Evolutionary conservation across 2,797 vertebrate genomes (phyloP), one percentile per base, ranked within the genome.

Genomic region (Tapera naevia): DNA sequence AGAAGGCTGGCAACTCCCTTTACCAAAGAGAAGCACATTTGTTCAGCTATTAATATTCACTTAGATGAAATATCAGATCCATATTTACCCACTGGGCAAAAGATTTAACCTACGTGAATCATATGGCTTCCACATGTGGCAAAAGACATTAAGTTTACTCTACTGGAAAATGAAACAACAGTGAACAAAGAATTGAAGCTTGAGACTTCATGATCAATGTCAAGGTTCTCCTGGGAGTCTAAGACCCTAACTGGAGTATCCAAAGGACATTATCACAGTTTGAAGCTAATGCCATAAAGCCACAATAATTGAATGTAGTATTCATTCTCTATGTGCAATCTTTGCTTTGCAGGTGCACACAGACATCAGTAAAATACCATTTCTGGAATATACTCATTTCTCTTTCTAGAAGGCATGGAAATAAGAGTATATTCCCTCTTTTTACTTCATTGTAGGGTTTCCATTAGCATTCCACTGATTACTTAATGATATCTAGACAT

Each of bases 141-240:
- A 73, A 62, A 85, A 93, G 78, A 43, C 0, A 4, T 70, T 62
- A 76, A 61, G 25, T 89, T 89, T 87, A 95, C 19, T 71, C 87
- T 76, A 41, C 48, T 41, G 57, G 67, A 96, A 87, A 93, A 95
- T 13, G 48, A 91, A 90, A 84, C 9, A 65, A 54, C 58, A 83
- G 61, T 18, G 82, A 91, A 78, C n/a, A 86, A 74, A 69, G 76
- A 84, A 30, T 5, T 51, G 74, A 84, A 93, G 58, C 19, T 43
- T 61, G 22, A 69, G 60, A 84, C 81, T 86, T 84, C 51, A 58
- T 58, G n/a, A 93, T 11, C 43, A 45, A 62, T 79, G 19, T 35
- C 56, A 28, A 62, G 24, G 22, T 53, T 79, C 64, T 72, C 58
- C 39, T 84, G 39, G 17, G 64, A 72, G 39, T 45, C 58, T 45